Evolutionary conservation across 1,140 invertebrate genomes (phyloP).

Genomic region (Pseudomyrmex sp.): DNA sequence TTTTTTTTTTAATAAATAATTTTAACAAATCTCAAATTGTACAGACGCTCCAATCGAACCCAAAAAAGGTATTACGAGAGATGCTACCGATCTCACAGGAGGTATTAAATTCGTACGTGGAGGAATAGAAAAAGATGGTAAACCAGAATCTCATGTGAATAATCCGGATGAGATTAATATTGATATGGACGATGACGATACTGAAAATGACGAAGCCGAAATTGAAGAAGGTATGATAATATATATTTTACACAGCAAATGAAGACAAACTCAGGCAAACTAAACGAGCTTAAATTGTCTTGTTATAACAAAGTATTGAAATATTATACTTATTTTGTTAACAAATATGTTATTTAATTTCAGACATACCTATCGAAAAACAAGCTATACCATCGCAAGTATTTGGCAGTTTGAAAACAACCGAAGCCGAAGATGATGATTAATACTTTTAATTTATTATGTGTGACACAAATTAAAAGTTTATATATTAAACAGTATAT

Average conservation of each 20-base stretch:
- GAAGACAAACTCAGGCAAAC: neutral
- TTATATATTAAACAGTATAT: neutral
- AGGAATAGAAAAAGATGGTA: conserved; percentile 92
- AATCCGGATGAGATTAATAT: conserved; percentile 99
- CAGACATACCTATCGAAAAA: conserved; percentile 91
- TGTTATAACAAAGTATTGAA: neutral
- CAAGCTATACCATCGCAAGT: conserved; percentile 93
- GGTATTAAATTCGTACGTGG: conserved; percentile 95
- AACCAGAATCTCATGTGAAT: conserved; percentile 88
- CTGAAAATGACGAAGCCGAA: conserved; percentile 78
- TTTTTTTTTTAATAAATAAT: neutral
- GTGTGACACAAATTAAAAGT: no score
- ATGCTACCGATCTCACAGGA: conserved; percentile 84
- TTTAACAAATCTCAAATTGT: conserved; percentile 8
- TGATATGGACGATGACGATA: conserved; percentile 89
- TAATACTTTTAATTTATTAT: neutral
- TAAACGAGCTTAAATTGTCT: neutral
- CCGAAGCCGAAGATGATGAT: conserved; percentile 77
- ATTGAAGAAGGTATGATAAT: conserved; percentile 78
- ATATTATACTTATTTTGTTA: neutral
- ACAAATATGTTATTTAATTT: conserved; percentile 67
- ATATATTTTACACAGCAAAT: neutral
- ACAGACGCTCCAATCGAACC: conserved; percentile 79
- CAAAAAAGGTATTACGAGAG: conserved; percentile 87
- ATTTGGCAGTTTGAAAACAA: conserved; percentile 91